Percentiles rank a stretch among this genome's conserved stretches.
Conservation (phyloP, 2,797 vertebrate genomes). For the Sebastes steindachneri region DNA sequence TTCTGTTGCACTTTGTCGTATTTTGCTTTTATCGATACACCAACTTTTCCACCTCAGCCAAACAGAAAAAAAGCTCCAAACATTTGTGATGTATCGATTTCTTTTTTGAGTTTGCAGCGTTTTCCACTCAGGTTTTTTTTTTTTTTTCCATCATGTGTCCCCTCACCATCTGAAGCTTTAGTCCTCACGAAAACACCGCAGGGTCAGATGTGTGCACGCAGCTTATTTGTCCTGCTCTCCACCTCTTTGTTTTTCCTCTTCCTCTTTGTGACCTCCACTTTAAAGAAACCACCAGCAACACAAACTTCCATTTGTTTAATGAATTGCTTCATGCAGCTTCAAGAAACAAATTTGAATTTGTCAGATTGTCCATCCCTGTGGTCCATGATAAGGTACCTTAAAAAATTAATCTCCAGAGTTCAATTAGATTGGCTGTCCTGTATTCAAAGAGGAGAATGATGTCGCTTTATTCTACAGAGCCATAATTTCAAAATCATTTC, state of each 20-base stretch:
- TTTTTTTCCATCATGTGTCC: not conserved
- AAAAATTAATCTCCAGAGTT: not conserved
- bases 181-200: not conserved
- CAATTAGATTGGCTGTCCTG: not conserved
- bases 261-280: not conserved
- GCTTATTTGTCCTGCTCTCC: conserved; percentile 28
- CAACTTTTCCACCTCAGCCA: not conserved
- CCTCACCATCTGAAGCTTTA: not conserved
- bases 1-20: not conserved
- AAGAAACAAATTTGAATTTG: not conserved
- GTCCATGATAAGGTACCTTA: not conserved
- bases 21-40: not conserved
- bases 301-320: not conserved
- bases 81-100: not conserved
- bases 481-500: not conserved
- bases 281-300: not conserved
- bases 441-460: not conserved
- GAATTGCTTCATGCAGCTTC: not conserved
- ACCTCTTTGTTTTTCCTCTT: conserved; percentile 24
- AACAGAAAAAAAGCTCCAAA: not conserved
- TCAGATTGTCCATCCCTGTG: not conserved
- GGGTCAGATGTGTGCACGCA: not conserved
- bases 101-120: not conserved
- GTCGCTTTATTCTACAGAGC: not conserved
- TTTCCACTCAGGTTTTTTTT: not conserved